Evolutionary conservation across 2,797 vertebrate genomes (phyloP).

Genomic region (Coregonus ussuriensis): DNA sequence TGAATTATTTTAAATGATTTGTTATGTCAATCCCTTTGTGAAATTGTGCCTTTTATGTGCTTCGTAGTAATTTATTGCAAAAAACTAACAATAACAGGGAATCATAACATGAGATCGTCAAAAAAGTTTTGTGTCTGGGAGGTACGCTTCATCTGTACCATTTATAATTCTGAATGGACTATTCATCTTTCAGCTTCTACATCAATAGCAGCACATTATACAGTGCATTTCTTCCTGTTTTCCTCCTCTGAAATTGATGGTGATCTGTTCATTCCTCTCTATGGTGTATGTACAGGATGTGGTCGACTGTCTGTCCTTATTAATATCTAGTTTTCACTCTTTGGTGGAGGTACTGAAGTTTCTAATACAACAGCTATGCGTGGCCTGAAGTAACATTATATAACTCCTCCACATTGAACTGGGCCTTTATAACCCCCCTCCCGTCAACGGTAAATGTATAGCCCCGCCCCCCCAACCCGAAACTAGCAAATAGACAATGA

Average conservation of each 20-base stretch:
- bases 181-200: not conserved
- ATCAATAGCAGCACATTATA: not conserved
- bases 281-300: constrained; percentile 4
- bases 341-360: constrained; percentile 49
- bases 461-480: no score
- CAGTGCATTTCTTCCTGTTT: not conserved
- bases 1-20: not conserved
- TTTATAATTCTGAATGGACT: not conserved
- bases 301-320: constrained; percentile 31
- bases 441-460: no score
- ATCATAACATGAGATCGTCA: not conserved
- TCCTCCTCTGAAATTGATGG: not conserved
- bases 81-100: not conserved
- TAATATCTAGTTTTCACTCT: constrained; percentile 37
- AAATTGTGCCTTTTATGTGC: constrained; percentile 7
- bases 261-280: not conserved
- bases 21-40: not conserved
- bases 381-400: constrained; percentile 30
- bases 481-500: constrained; percentile 15
- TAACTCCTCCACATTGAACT: constrained; percentile 33
- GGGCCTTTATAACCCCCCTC: no score
- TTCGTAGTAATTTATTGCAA: not conserved
- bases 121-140: no score
- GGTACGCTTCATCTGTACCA: not conserved
- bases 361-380: constrained; percentile 11